Evolutionary conservation across 1,140 invertebrate species (phyloP), one percentile per base, ranked within the genome.

Genomic region (Ceratina calcarata): DNA sequence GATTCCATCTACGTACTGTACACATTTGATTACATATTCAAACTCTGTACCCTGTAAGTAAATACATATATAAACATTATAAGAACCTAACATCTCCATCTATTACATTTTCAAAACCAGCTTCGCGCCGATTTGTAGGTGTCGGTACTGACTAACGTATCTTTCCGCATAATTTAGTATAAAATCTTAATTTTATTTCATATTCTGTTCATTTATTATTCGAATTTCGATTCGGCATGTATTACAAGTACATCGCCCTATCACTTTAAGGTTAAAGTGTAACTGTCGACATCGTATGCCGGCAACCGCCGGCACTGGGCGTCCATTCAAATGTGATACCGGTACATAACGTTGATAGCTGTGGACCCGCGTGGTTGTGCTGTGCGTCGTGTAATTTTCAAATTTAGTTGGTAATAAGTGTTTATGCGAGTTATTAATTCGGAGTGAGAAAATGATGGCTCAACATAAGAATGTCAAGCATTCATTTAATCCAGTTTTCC

Each of bases 401-500:
- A 74, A 51, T 49, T 45, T 32, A 4, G 7, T 6, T n/a, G 0
- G 16, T 32, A 45, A 27, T 62, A 49, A 51, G 27, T 62, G n/a
- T 12, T 22, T 4, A 15, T 51, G 16, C 18, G 10, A 20, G 13
- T 27, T 3, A 49, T 37, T 13, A 37, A 2, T 13, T 37, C 8
- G 0, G 1, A 15, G 1, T 24, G 16, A 67, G 0, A 67, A 65
- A 51, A 79, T 53, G 24, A 22, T 45, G 3, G 0, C 1, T 7
- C 10, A 3, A 27, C 60, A 15, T 2, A 20, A 22, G 15, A 57
- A 74, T 1, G 15, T 15, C 6, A 74, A 60, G 2, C 8, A 45
- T 4, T 3, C 10, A 8, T 13, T 7, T 12, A 66, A 53, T 53
- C 77, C 32, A 7, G 72, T 3, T 15, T 68, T 82, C 49, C 84